Evolutionary conservation across 1,140 invertebrate species (phyloP), one percentile per base, ranked within the genome.

Genomic region (Apis florea): DNA sequence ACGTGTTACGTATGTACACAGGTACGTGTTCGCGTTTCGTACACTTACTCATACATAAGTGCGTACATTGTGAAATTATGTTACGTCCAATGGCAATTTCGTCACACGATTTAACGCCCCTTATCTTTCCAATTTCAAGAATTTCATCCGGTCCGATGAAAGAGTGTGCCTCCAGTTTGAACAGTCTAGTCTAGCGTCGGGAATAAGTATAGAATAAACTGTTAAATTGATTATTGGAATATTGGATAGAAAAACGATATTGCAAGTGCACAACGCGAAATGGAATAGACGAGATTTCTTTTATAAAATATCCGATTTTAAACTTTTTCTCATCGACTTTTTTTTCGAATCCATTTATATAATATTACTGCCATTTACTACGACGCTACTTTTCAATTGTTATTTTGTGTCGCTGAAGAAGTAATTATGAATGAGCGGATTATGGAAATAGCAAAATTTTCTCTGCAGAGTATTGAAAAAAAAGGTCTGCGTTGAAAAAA

Each of bases 1-100:
- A 88, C 87, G 84, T 83, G 83, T 89, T 89, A 86, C 84, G 79
- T 88, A 83, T 83, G 56, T 71, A 66, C 56, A 69, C 53, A 69
- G 17, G 49, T 66, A 77, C 63, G 70, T 51, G 68, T 78, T 67
- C 72, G 70, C 79, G 72, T 81, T 81, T 75, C 63, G 58, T 59
- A 59, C 54, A 75, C 79, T n/a, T n/a, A 63, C 72, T 74, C 79
- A 51, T n/a, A n/a, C 54, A 51, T 81, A 40, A 31, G 24, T 66
- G 61, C 40, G 54, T 47, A 82, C 66, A 78, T 80, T 88, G 86
- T 71, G 83, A 86, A 86, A 86, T 78, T 72, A n/a, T 74, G 84
- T 49, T 85, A 61, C 69, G 64, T 26, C 66, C 54, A 61, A 75
- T 53, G 72, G 13, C 31, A n/a, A 63, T 81, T 68, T 81, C 79